Evolutionary conservation across 2,888 invertebrate genomes (phyloP).

Genomic region (Rotaria socialis): DNA sequence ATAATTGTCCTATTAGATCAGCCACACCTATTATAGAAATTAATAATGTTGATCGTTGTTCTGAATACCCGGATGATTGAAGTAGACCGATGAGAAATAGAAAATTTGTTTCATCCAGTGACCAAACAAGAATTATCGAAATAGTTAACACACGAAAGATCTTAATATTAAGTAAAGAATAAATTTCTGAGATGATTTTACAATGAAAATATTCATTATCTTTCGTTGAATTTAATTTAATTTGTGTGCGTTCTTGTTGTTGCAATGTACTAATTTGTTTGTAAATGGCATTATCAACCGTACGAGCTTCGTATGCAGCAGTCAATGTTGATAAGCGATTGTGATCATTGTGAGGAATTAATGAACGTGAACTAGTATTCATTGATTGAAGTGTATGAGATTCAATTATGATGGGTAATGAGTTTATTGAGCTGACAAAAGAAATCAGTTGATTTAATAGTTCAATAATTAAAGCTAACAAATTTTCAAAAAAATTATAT

Average conservation of each 20-base stretch:
- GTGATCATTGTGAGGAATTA: neutral
- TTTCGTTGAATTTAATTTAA: neutral
- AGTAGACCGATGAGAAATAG: slow-evolving; percentile 1
- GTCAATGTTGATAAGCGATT: neutral
- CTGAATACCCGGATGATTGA: neutral
- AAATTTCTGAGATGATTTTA: neutral
- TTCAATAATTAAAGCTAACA: too few relatives aligned
- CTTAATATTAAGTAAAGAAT: neutral
- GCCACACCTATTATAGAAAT: neutral
- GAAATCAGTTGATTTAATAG: too few relatives aligned
- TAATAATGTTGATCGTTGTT: slow-evolving; percentile 1
- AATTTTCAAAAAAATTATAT: too few relatives aligned
- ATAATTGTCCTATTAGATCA: slow-evolving; percentile 1
- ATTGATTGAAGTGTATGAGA: neutral
- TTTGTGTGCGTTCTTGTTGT: neutral
- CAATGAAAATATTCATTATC: neutral
- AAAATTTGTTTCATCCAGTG: slow-evolving; percentile 33
- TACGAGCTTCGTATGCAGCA: neutral
- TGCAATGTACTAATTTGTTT: neutral
- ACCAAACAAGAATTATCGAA: slow-evolving; percentile 4
- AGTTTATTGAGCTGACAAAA: too few relatives aligned
- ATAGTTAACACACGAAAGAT: neutral
- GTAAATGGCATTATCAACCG: neutral
- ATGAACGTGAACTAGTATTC: neutral
- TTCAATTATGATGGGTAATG: neutral